These are phyloP conservation scores for Xiphorhynchus elegans DNA, from an alignment of 2,113 vertebrate species.

Conservation along the genomic window DNA sequence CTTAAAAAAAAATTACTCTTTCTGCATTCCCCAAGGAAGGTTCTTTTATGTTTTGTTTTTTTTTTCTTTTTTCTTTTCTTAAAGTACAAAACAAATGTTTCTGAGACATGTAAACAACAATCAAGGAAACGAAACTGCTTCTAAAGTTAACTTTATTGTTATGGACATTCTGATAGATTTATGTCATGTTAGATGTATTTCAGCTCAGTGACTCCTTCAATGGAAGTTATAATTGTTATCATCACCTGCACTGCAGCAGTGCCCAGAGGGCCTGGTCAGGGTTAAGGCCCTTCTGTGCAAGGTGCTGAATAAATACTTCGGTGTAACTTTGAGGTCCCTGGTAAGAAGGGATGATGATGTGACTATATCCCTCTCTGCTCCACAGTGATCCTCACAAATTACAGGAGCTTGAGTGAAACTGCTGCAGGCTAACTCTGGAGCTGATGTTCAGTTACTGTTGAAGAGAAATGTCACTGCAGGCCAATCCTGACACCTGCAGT, in stretches of 20 bases:
- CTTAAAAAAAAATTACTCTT: background rate
- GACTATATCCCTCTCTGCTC: background rate
- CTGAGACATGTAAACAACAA: conserved; percentile 50
- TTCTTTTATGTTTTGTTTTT: background rate
- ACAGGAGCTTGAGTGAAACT: background rate
- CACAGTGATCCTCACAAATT: background rate
- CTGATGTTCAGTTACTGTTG: background rate
- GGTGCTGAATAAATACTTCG: background rate
- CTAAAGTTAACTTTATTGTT: background rate
- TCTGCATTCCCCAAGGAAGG: background rate
- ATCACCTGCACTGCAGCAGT: background rate
- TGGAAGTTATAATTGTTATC: background rate
- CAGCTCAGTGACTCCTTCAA: background rate
- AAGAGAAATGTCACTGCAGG: background rate
- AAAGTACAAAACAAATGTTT: conserved; percentile 44
- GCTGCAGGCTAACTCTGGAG: conserved; percentile 2
- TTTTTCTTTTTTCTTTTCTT: background rate
- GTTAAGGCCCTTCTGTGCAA: background rate
- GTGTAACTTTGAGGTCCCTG: background rate
- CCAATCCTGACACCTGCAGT: background rate
- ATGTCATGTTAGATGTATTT: background rate
- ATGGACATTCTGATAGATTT: background rate
- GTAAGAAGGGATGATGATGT: background rate
- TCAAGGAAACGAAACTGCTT: conserved; percentile 8
- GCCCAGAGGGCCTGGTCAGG: background rate